Percentiles rank a stretch among this genome's conserved stretches.
Evolutionary conservation across 1,140 invertebrate species (phyloP).

Genomic region (Papilio polyxenes): DNA sequence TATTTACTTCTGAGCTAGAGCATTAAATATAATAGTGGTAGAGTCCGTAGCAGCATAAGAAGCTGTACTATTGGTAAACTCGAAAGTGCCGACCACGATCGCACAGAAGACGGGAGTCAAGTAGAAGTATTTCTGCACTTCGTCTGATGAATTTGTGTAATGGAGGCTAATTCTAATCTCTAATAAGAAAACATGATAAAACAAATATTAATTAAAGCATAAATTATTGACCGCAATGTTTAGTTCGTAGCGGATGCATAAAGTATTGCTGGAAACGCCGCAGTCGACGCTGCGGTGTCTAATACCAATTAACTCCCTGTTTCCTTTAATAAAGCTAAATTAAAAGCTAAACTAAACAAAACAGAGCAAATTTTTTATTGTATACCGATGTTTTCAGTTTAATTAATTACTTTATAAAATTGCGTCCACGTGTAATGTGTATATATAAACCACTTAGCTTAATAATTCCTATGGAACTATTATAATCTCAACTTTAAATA

Average conservation of each 20-base stretch:
- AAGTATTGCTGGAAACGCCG: not conserved
- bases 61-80: too few species aligned
- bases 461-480: too few species aligned
- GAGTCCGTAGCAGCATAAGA: not conserved
- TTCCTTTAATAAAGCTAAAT: slow-evolving; percentile 13
- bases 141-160: too few species aligned
- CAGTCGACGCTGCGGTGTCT: not conserved
- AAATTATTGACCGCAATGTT: not conserved
- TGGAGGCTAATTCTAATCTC: not conserved
- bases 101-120: too few species aligned
- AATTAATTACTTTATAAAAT: too few species aligned
- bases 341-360: slow-evolving; percentile 12
- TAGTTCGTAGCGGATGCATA: not conserved
- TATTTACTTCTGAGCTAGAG: not conserved
- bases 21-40: not conserved
- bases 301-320: slow-evolving; percentile 5
- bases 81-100: too few species aligned
- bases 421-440: too few species aligned
- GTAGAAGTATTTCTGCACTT: too few species aligned
- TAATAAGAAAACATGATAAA: not conserved
- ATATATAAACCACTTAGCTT: too few species aligned
- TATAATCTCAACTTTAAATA: too few species aligned
- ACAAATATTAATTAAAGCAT: not conserved
- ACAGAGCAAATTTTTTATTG: not conserved
- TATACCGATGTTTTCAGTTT: not conserved